Evolutionary conservation across 1,140 invertebrate species (phyloP).

Genomic region (Calliphora vicina): DNA sequence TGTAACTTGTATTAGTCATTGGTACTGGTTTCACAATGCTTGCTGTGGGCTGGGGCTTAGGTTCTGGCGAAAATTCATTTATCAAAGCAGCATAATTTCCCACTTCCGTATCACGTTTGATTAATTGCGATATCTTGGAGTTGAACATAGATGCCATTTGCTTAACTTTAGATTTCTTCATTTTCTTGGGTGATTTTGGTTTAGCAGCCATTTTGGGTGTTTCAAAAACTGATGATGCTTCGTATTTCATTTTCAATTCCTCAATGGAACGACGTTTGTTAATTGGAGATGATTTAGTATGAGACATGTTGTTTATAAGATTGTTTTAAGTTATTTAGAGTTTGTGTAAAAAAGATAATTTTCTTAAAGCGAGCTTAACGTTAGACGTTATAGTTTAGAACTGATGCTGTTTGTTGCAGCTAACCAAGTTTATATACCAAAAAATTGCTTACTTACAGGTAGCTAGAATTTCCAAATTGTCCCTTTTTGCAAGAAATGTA

Average conservation of each 20-base stretch:
- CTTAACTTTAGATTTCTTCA: slow-evolving; percentile 47
- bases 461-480: not conserved
- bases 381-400: slow-evolving; percentile 24
- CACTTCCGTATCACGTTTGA: slow-evolving; percentile 39
- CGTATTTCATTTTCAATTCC: not conserved
- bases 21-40: slow-evolving; percentile 41
- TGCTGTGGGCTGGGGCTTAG: not conserved
- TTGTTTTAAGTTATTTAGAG: not conserved
- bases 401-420: not conserved
- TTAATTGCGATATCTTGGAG: slow-evolving; percentile 49
- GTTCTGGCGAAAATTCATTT: not conserved
- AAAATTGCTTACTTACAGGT: not conserved
- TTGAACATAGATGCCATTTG: slow-evolving; percentile 58
- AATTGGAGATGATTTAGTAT: not conserved
- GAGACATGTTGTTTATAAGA: not conserved
- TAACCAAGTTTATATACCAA: not conserved
- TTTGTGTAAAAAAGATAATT: not conserved
- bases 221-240: not conserved
- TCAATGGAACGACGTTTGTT: not conserved
- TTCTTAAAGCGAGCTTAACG: not conserved
- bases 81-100: not conserved
- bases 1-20: not conserved
- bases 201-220: not conserved
- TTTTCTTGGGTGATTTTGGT: slow-evolving; percentile 25
- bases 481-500: not conserved